A percentile compares a stretch with the other conserved stretches of the same genome.
Evolutionary conservation across 2,797 vertebrate genomes (phyloP).

Genomic region (Karalla daura): DNA sequence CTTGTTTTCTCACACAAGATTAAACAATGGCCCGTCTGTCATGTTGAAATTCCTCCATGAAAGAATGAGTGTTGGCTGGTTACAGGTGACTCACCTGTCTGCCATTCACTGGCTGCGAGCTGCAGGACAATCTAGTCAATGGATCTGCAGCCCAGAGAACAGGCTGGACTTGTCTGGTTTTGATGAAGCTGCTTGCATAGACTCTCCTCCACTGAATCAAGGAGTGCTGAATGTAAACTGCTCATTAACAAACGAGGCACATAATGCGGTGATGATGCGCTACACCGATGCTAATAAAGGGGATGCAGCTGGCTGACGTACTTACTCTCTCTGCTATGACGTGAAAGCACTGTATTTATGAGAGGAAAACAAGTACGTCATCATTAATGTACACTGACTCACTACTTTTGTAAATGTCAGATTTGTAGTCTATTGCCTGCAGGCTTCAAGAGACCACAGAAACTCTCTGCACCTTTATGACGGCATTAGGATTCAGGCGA

Average conservation of each 20-base stretch:
- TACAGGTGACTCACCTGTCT: constrained; percentile 50
- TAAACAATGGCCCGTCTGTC: background rate
- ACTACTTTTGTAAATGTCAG: constrained; percentile 24
- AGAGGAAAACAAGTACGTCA: constrained; percentile 14
- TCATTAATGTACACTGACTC: constrained; percentile 35
- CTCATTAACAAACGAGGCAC: background rate
- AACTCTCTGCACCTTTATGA: background rate
- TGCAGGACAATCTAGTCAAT: constrained; percentile 21
- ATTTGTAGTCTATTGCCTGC: background rate
- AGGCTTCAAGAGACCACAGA: background rate
- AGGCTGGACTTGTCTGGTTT: constrained; percentile 7
- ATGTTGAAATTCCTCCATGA: constrained; percentile 29
- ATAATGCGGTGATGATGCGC: background rate
- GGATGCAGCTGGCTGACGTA: background rate
- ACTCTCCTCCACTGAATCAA: background rate
- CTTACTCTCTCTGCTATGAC: constrained; percentile 22
- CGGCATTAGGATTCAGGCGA: constrained; percentile 1
- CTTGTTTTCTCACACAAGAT: background rate
- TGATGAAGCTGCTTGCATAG: constrained; percentile 7
- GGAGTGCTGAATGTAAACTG: background rate
- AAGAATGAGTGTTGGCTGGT: constrained; percentile 4
- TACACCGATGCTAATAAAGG: background rate
- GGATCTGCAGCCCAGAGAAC: constrained; percentile 11
- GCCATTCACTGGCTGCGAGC: constrained; percentile 29
- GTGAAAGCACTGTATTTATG: constrained; percentile 27